phyloP scores from a whole-genome alignment of 35 echinoderm and acorn worm species.

The Apostichopus japonicus region DNA sequence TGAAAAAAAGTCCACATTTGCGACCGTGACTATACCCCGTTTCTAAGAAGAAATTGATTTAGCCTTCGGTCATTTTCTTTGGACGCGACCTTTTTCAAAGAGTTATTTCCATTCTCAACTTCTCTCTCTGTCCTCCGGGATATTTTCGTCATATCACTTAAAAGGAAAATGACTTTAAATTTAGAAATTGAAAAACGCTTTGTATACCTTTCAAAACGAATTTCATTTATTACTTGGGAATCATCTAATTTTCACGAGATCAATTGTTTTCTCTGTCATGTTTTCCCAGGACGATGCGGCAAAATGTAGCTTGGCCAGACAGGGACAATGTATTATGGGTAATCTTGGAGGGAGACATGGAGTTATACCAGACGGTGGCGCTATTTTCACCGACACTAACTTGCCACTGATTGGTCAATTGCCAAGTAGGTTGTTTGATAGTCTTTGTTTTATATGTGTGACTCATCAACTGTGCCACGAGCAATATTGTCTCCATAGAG shows the following conservation, averaged over 20 bases:
- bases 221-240: slow-evolving; percentile 2
- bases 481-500: too few species aligned
- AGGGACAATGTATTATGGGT: slow-evolving; percentile 46
- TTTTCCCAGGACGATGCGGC: background rate
- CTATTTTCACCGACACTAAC: slow-evolving; percentile 44
- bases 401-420: slow-evolving; percentile 43
- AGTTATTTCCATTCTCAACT: background rate
- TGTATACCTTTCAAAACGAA: background rate
- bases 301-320: slow-evolving; percentile 46
- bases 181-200: background rate
- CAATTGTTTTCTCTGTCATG: background rate
- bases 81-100: background rate
- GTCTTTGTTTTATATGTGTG: background rate
- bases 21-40: background rate
- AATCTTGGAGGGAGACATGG: slow-evolving; percentile 7
- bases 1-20: background rate
- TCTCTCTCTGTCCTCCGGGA: background rate
- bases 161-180: slow-evolving; percentile 28
- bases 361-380: slow-evolving; percentile 3
- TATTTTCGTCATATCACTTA: slow-evolving; percentile 26
- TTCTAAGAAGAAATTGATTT: background rate
- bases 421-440: slow-evolving; percentile 27
- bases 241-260: background rate
- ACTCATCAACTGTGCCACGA: too few species aligned
- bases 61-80: background rate